Evolutionary conservation across 2,797 vertebrate genomes (phyloP).

Genomic region (Eupleurogrammus muticus): DNA sequence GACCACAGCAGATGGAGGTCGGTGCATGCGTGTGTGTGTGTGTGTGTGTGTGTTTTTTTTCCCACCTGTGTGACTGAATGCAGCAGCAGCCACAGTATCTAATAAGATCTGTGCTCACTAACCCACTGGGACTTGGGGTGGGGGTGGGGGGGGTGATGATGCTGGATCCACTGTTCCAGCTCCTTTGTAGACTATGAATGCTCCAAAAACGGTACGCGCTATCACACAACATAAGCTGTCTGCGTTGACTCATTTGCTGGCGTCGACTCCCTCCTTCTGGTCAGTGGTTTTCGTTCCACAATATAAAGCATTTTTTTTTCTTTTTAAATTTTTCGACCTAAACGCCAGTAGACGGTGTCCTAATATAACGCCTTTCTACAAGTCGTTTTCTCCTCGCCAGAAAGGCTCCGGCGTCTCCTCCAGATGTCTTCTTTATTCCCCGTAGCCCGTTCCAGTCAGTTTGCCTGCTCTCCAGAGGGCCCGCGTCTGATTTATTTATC

Average conservation of each 20-base stretch:
- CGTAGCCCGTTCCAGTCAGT: slow-evolving; percentile 47
- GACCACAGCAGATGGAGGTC: slow-evolving; percentile 67
- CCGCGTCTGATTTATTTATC: slow-evolving; percentile 76
- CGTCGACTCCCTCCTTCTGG: slow-evolving; percentile 49
- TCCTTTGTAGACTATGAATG: slow-evolving; percentile 48
- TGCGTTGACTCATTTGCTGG: slow-evolving; percentile 36
- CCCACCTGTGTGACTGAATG: slow-evolving; percentile 2
- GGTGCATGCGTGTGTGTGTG: slow-evolving; percentile 13
- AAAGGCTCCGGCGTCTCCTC: slow-evolving; percentile 44
- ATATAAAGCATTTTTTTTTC: neutral
- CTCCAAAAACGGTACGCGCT: slow-evolving; percentile 40
- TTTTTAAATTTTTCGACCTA: slow-evolving; percentile 13
- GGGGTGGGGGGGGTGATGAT: slow-evolving; percentile 38
- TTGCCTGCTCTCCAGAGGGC: slow-evolving; percentile 63
- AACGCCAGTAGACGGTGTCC: slow-evolving; percentile 24
- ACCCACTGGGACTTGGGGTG: slow-evolving; percentile 35
- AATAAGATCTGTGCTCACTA: slow-evolving; percentile 57
- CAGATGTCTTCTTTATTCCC: slow-evolving; percentile 78
- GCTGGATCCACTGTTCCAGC: slow-evolving; percentile 41
- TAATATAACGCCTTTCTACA: slow-evolving; percentile 38
- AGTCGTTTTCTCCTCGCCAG: slow-evolving; percentile 45
- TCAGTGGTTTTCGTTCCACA: slow-evolving; percentile 42
- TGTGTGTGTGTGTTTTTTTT: neutral
- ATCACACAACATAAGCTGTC: slow-evolving; percentile 52
- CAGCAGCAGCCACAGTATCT: slow-evolving; percentile 55